Evolutionary conservation across 1,140 invertebrate genomes (phyloP).

Genomic region (Aphelenchoides besseyi): DNA sequence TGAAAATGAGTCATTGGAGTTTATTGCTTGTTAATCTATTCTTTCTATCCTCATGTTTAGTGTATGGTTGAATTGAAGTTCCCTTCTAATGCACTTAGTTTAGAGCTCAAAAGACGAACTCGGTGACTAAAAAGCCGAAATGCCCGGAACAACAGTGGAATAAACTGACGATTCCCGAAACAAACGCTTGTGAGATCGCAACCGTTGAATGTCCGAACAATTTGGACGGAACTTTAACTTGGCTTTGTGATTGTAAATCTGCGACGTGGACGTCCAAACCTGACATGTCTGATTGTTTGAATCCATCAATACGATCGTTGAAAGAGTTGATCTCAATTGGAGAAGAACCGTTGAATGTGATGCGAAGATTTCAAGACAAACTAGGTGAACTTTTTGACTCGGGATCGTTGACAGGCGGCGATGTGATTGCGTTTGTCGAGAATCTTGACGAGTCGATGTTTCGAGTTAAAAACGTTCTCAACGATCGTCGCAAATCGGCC

Average conservation of each 20-base stretch:
- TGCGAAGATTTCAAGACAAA: background rate
- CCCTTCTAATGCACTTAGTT: too few relatives aligned
- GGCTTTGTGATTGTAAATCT: conserved; percentile 16
- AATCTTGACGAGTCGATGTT: conserved; percentile 19
- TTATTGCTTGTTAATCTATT: too few relatives aligned
- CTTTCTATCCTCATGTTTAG: too few relatives aligned
- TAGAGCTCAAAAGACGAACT: background rate
- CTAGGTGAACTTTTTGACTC: background rate
- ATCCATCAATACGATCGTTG: background rate
- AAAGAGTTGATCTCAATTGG: conserved; percentile 5
- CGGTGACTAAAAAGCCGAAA: background rate
- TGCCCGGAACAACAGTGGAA: conserved; percentile 11
- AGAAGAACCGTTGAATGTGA: conserved; percentile 6
- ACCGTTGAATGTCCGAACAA: background rate
- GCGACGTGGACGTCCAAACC: conserved; percentile 11
- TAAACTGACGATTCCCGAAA: conserved; percentile 11
- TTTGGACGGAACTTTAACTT: background rate
- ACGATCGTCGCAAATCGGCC: background rate
- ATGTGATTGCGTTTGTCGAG: conserved; percentile 18
- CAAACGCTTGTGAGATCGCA: conserved; percentile 6
- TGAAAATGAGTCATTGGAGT: too few relatives aligned
- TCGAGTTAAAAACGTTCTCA: background rate
- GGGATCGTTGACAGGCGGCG: conserved; percentile 1
- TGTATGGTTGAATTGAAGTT: too few relatives aligned
- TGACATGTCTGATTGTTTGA: conserved; percentile 21